Conservation (phyloP, 1,140 invertebrate genomes). For the Pseudomyrmex cubaensis region DNA sequence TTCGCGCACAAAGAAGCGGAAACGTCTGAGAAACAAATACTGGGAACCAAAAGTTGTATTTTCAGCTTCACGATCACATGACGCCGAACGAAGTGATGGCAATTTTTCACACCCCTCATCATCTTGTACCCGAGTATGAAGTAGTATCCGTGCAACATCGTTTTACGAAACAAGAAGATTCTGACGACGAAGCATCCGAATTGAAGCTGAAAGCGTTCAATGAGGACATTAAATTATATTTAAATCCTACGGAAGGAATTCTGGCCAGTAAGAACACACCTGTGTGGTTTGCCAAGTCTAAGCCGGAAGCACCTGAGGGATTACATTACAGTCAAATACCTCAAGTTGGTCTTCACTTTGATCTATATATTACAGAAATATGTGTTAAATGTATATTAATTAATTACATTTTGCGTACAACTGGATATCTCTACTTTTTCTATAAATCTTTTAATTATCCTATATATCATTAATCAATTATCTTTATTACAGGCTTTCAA, state of each 20-base stretch:
- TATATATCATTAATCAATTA: not conserved
- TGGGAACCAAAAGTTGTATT: conserved; percentile 4
- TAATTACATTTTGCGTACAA: not conserved
- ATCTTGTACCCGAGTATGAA: conserved; percentile 75
- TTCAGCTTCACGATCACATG: conserved; percentile 63
- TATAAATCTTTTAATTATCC: not conserved
- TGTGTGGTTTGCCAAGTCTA: conserved; percentile 71
- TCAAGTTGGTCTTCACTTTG: conserved; percentile 16
- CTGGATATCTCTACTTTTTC: not conserved
- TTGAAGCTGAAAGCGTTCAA: conserved; percentile 72
- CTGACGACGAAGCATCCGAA: conserved; percentile 5
- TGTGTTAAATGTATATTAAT: conserved; percentile 60
- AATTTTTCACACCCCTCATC: conserved; percentile 47
- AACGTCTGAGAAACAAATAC: not conserved
- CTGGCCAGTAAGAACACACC: conserved; percentile 73
- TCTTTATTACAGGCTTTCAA: conserved; percentile 58
- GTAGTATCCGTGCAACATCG: conserved; percentile 70
- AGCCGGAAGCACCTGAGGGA: conserved; percentile 61
- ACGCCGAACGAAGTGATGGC: conserved; percentile 56
- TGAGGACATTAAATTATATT: conserved; percentile 69
- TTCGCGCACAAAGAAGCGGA: not conserved
- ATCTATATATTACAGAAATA: no score
- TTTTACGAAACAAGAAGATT: conserved; percentile 14
- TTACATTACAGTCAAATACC: conserved; percentile 70
- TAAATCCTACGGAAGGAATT: conserved; percentile 74